Evolutionary conservation across 2,888 invertebrate genomes (phyloP).

Genomic region (Miltochrista miniata): DNA sequence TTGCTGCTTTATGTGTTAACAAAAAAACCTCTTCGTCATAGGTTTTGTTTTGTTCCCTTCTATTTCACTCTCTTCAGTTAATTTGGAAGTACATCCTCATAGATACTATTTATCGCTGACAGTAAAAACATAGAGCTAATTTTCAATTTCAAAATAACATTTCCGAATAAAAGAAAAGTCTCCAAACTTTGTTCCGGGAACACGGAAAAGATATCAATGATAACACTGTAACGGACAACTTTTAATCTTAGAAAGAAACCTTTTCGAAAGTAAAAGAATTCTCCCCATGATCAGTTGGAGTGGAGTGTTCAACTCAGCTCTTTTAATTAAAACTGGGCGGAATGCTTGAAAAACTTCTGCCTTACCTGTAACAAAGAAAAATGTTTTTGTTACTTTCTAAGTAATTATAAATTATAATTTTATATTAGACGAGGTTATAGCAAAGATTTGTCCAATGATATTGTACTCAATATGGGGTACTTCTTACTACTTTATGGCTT

Average conservation of each 20-base stretch:
- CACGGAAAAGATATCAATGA: constrained; percentile 1
- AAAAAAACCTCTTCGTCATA: too few species aligned
- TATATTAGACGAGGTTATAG: not conserved
- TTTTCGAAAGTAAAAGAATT: constrained; percentile 44
- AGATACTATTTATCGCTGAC: too few species aligned
- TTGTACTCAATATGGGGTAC: not conserved
- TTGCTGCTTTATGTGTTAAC: too few species aligned
- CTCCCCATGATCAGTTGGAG: constrained; percentile 38
- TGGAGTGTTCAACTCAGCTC: constrained; percentile 51
- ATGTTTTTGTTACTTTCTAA: constrained; percentile 28
- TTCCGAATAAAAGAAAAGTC: not conserved
- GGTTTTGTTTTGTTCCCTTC: too few species aligned
- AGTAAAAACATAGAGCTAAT: not conserved
- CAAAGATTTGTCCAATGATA: too few species aligned
- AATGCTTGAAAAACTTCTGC: constrained; percentile 51
- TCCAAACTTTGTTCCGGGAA: not conserved
- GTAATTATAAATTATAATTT: not conserved
- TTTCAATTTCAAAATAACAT: not conserved
- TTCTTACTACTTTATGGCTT: too few species aligned
- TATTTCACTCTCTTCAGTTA: too few species aligned
- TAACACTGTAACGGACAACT: constrained; percentile 11
- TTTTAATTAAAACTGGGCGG: constrained; percentile 58
- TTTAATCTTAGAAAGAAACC: constrained; percentile 31
- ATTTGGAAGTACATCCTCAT: too few species aligned
- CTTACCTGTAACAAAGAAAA: constrained; percentile 67